Evolutionary conservation across 2,797 vertebrate genomes (phyloP).

Genomic region (Simalia tracyae): DNA sequence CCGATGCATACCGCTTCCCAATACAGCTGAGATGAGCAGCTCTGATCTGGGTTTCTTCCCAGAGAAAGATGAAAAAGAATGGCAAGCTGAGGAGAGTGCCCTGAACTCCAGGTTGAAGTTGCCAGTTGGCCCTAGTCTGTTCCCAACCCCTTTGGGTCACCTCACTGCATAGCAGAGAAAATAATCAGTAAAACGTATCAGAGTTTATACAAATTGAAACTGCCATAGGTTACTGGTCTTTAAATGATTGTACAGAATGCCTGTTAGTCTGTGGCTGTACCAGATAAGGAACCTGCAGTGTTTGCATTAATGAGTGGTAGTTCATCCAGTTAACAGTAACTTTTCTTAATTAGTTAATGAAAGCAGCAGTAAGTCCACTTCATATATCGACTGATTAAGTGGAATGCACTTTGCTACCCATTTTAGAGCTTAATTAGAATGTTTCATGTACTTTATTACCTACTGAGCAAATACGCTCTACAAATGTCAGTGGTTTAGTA

Average conservation of each 20-base stretch:
- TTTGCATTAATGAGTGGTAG: conserved; percentile 4
- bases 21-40: background rate
- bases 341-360: conserved; percentile 16
- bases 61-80: background rate
- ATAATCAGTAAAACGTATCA: background rate
- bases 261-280: background rate
- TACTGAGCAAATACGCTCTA: background rate
- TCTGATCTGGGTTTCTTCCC: background rate
- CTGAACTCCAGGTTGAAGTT: background rate
- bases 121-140: background rate
- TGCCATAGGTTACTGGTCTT: background rate
- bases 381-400: conserved; percentile 8
- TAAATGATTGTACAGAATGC: background rate
- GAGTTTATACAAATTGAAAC: background rate
- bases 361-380: conserved; percentile 22
- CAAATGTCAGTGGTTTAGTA: background rate
- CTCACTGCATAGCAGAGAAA: background rate
- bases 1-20: background rate
- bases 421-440: conserved; percentile 16
- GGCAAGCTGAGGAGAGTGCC: background rate
- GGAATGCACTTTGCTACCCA: background rate
- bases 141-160: background rate
- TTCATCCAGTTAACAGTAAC: background rate
- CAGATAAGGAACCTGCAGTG: background rate
- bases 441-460: conserved; percentile 24